A percentile compares a stretch with the other conserved stretches of the same genome.
Evolutionary conservation across 1,140 invertebrate genomes (phyloP).

Genomic region (Bombus difficillimus): DNA sequence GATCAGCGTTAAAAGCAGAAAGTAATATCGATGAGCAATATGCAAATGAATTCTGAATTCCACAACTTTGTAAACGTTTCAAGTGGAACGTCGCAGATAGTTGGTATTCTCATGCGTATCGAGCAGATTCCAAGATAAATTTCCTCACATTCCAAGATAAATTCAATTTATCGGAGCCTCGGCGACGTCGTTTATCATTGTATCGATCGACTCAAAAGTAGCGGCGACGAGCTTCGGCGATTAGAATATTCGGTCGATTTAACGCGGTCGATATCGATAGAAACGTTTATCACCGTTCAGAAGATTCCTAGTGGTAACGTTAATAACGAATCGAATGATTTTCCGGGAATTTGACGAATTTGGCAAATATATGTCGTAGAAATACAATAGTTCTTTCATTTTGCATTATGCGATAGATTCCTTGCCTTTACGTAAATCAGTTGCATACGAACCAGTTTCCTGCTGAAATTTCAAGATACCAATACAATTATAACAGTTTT

Average conservation of each 20-base stretch:
- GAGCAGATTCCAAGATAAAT: conserved; percentile 21
- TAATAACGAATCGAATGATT: background rate
- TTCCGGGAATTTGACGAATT: background rate
- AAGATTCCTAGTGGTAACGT: background rate
- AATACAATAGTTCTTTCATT: background rate
- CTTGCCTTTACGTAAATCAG: background rate
- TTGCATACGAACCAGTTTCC: too few species aligned
- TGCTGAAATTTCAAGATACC: background rate
- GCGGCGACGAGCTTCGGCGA: background rate
- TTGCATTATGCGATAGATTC: background rate
- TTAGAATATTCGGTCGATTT: conserved; percentile 39
- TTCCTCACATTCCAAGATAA: conserved; percentile 23
- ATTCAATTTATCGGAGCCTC: conserved; percentile 28
- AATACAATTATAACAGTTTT: too few species aligned
- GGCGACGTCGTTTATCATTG: conserved; percentile 27
- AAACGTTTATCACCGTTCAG: background rate
- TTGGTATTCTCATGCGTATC: conserved; percentile 17
- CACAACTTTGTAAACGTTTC: too few species aligned
- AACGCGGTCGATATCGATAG: background rate
- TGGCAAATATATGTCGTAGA: background rate
- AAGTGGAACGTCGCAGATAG: background rate
- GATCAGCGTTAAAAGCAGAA: background rate
- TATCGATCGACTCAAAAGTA: conserved; percentile 17
- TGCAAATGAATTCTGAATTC: background rate
- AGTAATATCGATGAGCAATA: background rate